Evolutionary conservation across 2,888 invertebrate species (phyloP), one percentile per base, ranked within the genome.

Genomic region (Syrista parreyssii): DNA sequence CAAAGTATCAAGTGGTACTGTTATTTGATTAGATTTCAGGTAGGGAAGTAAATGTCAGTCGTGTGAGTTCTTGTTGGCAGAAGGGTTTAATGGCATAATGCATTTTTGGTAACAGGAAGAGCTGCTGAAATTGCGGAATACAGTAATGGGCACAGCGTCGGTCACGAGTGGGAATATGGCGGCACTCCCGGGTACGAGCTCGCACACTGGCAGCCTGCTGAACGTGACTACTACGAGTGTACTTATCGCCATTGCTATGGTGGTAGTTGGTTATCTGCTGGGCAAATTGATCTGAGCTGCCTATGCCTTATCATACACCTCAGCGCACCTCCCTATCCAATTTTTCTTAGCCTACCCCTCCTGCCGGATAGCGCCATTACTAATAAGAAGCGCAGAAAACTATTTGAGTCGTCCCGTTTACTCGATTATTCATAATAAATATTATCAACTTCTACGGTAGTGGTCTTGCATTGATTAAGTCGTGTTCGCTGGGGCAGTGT

Each of bases 221-320:
- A 86, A 83, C 80, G 83, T 82, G 80, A 76, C 82, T 77, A 82
- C 86, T 75, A 87, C 82, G 79, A 87, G 82, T 80, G 79, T 88
- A 76, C 80, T 89, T 36, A 85, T 90, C 76, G 89, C 88, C 78
- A 81, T 91, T 76, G 85, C 86, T 75, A 90, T 91, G 88, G 87
- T 87, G 80, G 83, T 91, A 84, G 81, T 91, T 76, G 91, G 91
- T 82, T 91, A 89, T 85, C 80, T 91, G 77, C 80, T 91, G 85
- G 91, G 91, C 81, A 91, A 91, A 89, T 80, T 91, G 83, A 89
- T 91, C 87, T 91, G 89, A 91, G 86, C 85, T 87, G 84, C 84
- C 83, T 86, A 84, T 82, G 83, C 82, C 83, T 84, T 84, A 84
- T 82, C 84, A 84, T 84, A 85, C 84, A 83, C 84, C 76, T 75